Percentiles rank a stretch among this genome's conserved stretches.
Conservation (phyloP, 2,113 vertebrate genomes). For the Todiramphus saurophagus region DNA sequence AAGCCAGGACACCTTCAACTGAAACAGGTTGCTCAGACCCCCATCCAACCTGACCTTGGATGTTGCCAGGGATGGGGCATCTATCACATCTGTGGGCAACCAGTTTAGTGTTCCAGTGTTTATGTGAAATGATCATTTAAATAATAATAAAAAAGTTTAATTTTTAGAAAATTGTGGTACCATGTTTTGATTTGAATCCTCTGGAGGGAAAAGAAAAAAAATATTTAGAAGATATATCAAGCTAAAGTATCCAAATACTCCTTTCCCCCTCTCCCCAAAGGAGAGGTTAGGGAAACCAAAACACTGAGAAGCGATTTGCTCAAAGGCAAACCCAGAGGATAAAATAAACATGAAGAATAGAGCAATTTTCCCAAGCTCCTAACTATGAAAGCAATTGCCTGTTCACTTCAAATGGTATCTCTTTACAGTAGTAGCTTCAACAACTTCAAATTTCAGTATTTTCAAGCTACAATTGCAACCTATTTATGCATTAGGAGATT, state of each 20-base stretch:
- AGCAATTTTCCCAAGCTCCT: neutral
- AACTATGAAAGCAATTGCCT: neutral
- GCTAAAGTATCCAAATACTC: neutral
- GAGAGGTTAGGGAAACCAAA: neutral
- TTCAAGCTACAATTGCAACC: neutral
- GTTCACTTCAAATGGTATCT: neutral
- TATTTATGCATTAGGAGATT: neutral
- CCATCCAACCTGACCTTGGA: accelerated
- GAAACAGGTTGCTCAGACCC: neutral
- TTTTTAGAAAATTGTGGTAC: neutral
- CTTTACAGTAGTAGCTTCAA: neutral
- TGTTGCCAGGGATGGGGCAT: neutral
- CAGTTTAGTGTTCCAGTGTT: neutral
- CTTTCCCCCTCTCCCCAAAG: neutral
- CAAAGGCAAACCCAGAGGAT: neutral
- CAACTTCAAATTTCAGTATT: neutral
- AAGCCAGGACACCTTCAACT: neutral
- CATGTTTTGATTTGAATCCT: neutral
- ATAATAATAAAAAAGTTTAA: neutral
- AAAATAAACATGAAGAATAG: neutral
- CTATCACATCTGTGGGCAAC: accelerated
- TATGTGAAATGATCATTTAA: neutral
- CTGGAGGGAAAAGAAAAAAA: accelerated
- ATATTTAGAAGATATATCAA: neutral
- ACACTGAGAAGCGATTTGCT: neutral